Evolutionary conservation across 2,888 invertebrate genomes (phyloP), one percentile per base, ranked within the genome.

Genomic region (Neocrepidodera transversa): DNA sequence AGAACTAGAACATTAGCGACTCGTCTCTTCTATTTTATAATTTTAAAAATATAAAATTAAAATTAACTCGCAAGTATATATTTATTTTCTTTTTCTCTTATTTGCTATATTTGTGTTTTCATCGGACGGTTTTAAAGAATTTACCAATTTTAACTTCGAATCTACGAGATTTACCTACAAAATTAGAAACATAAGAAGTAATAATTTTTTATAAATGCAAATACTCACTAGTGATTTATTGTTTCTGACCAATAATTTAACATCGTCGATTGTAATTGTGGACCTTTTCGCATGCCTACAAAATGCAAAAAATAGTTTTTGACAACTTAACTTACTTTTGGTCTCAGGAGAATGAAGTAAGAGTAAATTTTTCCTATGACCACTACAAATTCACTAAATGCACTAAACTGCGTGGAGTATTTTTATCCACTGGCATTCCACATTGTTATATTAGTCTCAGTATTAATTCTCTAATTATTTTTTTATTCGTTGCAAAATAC

Each of bases 251-350:
- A 88, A 72, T 4, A 89, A 77, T 74, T 85, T 87, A 0, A 88
- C 85, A 75, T 89, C 89, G 60, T 88, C 88, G 0, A 80, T 72
- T 68, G 81, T 86, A n/a, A 88, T 79, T 10, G 84, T 84, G 1
- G 82, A 78, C 52, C 88, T 79, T 74, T 86, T 88, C 0, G 84
- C 87, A 76, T 88, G 88, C 67, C 88, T 88, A 54, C 62, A 71
- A 70, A 2, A 48, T n/a, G n/a, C n/a, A n/a, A n/a, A n/a, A n/a
- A n/a, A n/a, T n/a, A n/a, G n/a, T n/a, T n/a, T n/a, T n/a, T n/a
- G n/a, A n/a, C n/a, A n/a, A n/a, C n/a, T n/a, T n/a, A n/a, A n/a
- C n/a, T n/a, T n/a, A n/a, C n/a, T n/a, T n/a, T n/a, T n/a, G n/a
- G n/a, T n/a, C n/a, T n/a, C n/a, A n/a, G n/a, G n/a, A n/a, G n/a